Evolutionary conservation across 2,888 invertebrate species (phyloP), one percentile per base, ranked within the genome.

Genomic region (Meloe dianella): DNA sequence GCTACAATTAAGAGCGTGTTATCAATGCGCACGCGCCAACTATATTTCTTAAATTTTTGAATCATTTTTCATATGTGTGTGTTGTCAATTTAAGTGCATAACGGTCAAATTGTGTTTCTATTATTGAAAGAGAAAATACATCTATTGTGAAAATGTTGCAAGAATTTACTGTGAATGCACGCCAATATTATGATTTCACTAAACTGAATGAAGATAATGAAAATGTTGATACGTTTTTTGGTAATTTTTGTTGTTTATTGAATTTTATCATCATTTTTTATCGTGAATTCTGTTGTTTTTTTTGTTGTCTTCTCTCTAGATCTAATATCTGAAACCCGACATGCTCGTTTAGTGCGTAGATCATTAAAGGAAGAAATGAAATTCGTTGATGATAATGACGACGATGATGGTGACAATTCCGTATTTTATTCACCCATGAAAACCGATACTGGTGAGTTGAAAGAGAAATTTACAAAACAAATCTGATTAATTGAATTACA

Each of bases 131-230:
- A n/a, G n/a, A n/a, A n/a, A n/a, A n/a, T 47, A 57, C 2, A 38
- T 27, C 35, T 5, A 64, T 27, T 27, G 54, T 1, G 20, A 60
- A 41, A 20, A 72, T 73, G 70, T n/a, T 63, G 1, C 73, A 71
- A 65, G 66, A 57, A 29, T 74, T 74, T 57, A 69, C 63, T 24
- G 73, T 72, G 54, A 76, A 77, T 62, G 77, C 77, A 10, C 75
- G 73, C 1, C 77, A 78, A 64, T 77, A 73, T 58, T 72, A 72
- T 22, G 77, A 74, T 66, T 78, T 78, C 51, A 67, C 54, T 54
- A 63, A 69, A 41, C 63, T 64, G 12, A 63, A 70, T 12, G 63
- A 61, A 1, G 64, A 73, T 17, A 66, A 72, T 20, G 68, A 72
- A 30, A 62, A 70, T 61, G 66, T 61, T 24, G 76, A 77, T 64